Evolutionary conservation across 2,888 invertebrate species (phyloP).

Genomic region (Notocelia uddmanniana): DNA sequence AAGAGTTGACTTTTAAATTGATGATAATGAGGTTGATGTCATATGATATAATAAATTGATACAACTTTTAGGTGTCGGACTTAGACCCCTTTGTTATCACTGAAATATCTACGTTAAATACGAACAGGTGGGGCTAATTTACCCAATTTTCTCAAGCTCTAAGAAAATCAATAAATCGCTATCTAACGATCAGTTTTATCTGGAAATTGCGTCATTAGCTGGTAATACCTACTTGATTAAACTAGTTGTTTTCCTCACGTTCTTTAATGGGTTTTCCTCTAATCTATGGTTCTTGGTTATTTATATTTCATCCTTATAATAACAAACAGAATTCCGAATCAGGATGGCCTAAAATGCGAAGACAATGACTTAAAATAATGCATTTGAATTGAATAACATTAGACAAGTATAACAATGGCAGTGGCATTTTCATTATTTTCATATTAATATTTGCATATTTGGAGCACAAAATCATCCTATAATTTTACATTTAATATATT

Average conservation of each 20-base stretch:
- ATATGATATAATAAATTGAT: no score
- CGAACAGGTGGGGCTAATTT: background rate
- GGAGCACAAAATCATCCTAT: no score
- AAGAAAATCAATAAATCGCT: constrained; percentile 16
- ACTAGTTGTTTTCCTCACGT: background rate
- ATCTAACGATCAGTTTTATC: constrained; percentile 8
- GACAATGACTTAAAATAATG: no score
- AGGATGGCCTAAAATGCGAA: no score
- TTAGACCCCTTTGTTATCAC: no score
- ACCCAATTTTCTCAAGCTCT: constrained; percentile 11
- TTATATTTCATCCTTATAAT: background rate
- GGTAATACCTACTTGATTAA: background rate
- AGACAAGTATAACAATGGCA: no score
- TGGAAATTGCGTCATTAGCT: constrained; percentile 6
- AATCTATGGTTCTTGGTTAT: constrained; percentile 12
- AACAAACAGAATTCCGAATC: background rate
- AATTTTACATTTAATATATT: no score
- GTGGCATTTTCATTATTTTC: no score
- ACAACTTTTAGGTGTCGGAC: no score
- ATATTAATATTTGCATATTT: no score
- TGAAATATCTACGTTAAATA: no score
- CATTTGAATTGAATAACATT: no score
- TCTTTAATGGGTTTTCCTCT: constrained; percentile 6
- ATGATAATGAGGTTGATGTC: background rate
- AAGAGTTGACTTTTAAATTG: background rate